Evolutionary conservation across 2,113 vertebrate species (phyloP), one percentile per base, ranked within the genome.

Genomic region (Thomomys bottae): DNA sequence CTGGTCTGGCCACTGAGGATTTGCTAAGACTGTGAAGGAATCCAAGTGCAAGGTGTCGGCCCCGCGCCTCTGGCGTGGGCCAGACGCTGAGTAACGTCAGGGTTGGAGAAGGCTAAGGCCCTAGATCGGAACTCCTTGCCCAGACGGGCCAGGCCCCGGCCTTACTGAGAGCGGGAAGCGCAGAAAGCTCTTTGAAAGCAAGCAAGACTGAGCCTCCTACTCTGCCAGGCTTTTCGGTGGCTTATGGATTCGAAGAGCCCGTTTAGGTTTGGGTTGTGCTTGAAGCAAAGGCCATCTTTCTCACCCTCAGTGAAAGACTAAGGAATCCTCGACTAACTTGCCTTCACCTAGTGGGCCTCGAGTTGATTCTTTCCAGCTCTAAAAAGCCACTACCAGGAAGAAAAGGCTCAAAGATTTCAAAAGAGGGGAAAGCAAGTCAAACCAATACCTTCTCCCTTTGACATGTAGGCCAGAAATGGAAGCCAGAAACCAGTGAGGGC

Each of bases 321-420:
- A 73, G 17, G 38, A 80, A 32, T 38, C n/a, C n/a, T n/a, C 73
- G 64, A 88, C 30, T 17, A 72, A 54, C 54, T 59, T 89, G 6
- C 57, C 66, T 67, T 89, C 82, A 36, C 70, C 64, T 49, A 49
- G 68, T 54, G 20, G 42, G 28, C 38, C 85, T 66, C 28, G 72
- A 54, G 70, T 54, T 61, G 83, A 71, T 88, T 92, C 88, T 80
- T 63, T 23, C 14, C 61, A 86, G 70, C 24, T 42, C 70, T 70
- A 30, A 3, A 3, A 59, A 64, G 45, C 45, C 45, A 61, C 70
- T 85, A 76, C 54, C 86, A 77, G 73, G 88, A 12, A 89, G 68
- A n/a, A 84, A 94, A 81, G 38, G 20, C 61, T 40, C 32, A 85
- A 45, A 38, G 49, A 84, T 81, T 91, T 94, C 77, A 6, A 87